Conservation (phyloP, 1,140 invertebrate genomes). For the Drosophila sturtevanti region DNA sequence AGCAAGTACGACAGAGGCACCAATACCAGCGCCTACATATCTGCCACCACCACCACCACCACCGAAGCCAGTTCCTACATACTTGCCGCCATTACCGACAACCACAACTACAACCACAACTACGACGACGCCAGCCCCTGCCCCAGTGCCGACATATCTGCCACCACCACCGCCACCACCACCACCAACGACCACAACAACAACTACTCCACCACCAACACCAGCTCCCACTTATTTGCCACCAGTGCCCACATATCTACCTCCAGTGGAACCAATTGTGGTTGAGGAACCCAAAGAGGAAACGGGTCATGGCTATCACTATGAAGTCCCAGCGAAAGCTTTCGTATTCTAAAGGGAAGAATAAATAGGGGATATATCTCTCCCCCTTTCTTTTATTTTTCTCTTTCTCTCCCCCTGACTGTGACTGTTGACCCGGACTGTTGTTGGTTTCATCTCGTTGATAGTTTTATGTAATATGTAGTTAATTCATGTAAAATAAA, state of each 20-base stretch:
- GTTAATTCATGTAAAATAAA: conserved; percentile 61
- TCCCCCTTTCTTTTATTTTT: too few species aligned
- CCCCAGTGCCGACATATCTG: conserved; percentile 50
- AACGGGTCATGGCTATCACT: conserved; percentile 61
- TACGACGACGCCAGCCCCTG: conserved; percentile 36
- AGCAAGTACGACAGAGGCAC: conserved; percentile 31
- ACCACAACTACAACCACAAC: conserved; percentile 36
- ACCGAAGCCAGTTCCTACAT: conserved; percentile 1
- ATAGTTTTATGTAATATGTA: conserved; percentile 25
- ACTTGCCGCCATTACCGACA: background rate
- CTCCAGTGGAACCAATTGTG: conserved; percentile 38
- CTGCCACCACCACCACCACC: conserved; percentile 33
- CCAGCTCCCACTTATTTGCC: conserved; percentile 48
- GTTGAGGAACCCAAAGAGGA: conserved; percentile 32
- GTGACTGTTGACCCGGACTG: conserved; percentile 41
- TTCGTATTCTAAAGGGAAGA: conserved; percentile 49
- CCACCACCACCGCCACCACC: conserved; percentile 45
- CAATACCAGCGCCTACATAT: conserved; percentile 44
- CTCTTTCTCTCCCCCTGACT: background rate
- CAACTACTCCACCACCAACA: conserved; percentile 35
- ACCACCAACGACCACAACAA: conserved; percentile 30
- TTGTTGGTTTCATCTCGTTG: conserved; percentile 51
- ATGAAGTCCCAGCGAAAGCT: conserved; percentile 59
- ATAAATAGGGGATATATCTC: background rate
- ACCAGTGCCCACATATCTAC: conserved; percentile 27